Base-by-base conservation (phyloP, 2,888 invertebrate species). In the Polydesmus complanatus region DNA sequence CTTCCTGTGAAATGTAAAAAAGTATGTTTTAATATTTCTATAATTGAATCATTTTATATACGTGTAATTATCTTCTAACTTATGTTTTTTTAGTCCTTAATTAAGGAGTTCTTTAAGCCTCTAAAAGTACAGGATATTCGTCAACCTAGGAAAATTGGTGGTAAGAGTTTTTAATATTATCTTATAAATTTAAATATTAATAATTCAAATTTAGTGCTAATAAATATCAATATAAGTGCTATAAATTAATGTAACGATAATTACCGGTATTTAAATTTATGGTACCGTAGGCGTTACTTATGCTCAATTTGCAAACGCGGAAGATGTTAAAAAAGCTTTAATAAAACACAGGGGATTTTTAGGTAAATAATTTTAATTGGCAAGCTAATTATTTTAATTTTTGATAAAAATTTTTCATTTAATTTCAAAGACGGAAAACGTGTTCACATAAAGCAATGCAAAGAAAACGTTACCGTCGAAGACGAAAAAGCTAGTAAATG, bases 31-130 rank as follows among this genome's bases (percentile, higher is more conserved):
- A 8, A 48, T 49, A 59, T 26, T 8, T 47, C 18, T 27, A 53
- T 27, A 19, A 3, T 50, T 50, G 51, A 3, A 22, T 19, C 53
- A 59, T n/a, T 59, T 27, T 27, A 3, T 11, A n/a, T n/a, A n/a
- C n/a, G 21, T 53, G 26, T 53, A 23, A 25, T 27, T 37, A 51
- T 27, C 11, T 2, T 27, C 5, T 52, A 52, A 54, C 18, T 47
- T 19, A 56, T 37, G 5, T 8, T 14, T 37, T 37, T 37, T 5
- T 14, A 37, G 37, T 37, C 37, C 14, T 37, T 37, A 23, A 8
- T 62, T 3, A 50, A 53, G 27, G 25, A 61, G 8, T 62, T 62
- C n/a, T 56, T 62, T 52, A 5, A 14, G 14, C 55, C 56, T 23
- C 2, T 27, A 11, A 50, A 51, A 22, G 18, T 55, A 18, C 2